A percentile compares a stretch with the other conserved stretches of the same genome.
phyloP scores from a whole-genome alignment of 2,797 vertebrate genomes.

The Catamblyrhynchus diadema region DNA sequence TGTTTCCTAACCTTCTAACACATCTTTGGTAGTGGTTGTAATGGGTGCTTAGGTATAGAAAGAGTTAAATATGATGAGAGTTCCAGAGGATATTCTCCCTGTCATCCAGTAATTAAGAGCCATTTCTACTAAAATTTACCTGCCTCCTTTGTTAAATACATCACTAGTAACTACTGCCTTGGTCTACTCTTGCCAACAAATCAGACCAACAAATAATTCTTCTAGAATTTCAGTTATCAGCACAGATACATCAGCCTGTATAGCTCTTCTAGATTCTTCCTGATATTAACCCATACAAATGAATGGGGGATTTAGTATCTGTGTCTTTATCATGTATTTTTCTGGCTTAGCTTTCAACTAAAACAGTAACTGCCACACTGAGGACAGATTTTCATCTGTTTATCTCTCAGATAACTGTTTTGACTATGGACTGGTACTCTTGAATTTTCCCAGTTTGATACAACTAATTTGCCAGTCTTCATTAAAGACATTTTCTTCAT shows the following conservation, averaged over 20 bases:
- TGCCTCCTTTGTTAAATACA: neutral
- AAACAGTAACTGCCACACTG: neutral
- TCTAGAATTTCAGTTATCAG: neutral
- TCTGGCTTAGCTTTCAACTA: neutral
- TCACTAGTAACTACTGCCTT: neutral
- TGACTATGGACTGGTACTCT: neutral
- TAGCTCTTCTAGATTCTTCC: neutral
- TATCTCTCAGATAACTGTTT: neutral
- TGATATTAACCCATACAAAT: neutral
- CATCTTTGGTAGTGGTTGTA: neutral
- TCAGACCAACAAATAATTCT: neutral
- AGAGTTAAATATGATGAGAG: neutral
- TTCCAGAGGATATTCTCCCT: neutral
- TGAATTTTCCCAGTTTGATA: neutral
- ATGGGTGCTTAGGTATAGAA: neutral
- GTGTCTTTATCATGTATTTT: neutral
- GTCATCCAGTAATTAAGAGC: neutral
- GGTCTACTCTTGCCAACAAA: neutral
- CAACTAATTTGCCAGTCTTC: neutral
- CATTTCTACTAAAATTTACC: neutral
- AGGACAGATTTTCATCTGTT: neutral
- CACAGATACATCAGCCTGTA: neutral
- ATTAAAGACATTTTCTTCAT: neutral
- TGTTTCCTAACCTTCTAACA: rapidly evolving
- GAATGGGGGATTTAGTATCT: neutral